phyloP scores from a whole-genome alignment of 2,113 vertebrate genomes.

The Actenoides hombroni region DNA sequence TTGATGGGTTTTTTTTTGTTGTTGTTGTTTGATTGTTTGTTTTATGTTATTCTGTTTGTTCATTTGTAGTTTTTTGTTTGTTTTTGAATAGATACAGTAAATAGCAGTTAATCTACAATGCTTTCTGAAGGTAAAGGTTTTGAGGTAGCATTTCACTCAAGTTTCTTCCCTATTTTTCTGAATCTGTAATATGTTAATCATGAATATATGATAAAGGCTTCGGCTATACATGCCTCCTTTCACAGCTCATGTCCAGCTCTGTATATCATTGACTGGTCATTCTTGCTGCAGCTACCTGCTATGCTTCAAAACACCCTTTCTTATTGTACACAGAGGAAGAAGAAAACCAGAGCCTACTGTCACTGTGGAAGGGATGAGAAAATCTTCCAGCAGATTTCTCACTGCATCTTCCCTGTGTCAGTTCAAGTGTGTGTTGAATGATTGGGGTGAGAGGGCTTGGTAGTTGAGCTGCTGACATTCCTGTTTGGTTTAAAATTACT shows the following conservation, averaged over 20 bases:
- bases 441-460: not conserved
- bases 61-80: not conserved
- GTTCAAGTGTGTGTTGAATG: not conserved
- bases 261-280: not conserved
- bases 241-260: not conserved
- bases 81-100: not conserved
- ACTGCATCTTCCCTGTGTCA: not conserved
- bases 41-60: too few relatives aligned
- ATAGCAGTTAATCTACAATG: rapidly evolving
- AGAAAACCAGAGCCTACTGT: not conserved
- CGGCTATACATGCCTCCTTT: not conserved
- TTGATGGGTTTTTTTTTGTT: not conserved
- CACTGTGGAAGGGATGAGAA: not conserved
- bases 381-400: not conserved
- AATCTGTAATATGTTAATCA: not conserved
- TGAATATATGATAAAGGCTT: not conserved
- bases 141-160: not conserved
- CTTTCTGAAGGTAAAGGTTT: not conserved
- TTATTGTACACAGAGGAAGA: not conserved
- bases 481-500: not conserved
- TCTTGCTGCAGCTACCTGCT: not conserved
- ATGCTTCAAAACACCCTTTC: not conserved
- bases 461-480: not conserved
- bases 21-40: too few relatives aligned
- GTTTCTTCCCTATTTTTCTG: not conserved